phyloP scores from a whole-genome alignment of 37 sponge, comb jelly and placozoan genomes.

The Beroe ovata region DNA sequence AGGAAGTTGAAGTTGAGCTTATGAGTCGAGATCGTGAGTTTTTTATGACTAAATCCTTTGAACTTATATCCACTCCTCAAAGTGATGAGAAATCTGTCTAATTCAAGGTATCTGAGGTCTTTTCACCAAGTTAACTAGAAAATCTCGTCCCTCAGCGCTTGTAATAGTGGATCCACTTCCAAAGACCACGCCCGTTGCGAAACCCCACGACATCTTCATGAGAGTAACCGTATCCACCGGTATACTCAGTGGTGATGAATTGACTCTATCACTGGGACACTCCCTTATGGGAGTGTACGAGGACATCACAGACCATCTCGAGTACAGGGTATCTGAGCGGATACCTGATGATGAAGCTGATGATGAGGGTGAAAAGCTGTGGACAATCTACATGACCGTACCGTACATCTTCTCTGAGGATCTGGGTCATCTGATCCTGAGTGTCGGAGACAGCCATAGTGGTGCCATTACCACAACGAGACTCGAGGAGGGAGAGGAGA shows the following conservation, averaged over 20 bases:
- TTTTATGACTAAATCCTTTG: too few species aligned
- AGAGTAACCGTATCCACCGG: not conserved
- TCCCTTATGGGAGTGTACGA: not conserved
- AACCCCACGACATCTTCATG: not conserved
- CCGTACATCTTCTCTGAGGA: not conserved
- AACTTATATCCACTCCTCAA: too few species aligned
- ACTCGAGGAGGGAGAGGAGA: not conserved
- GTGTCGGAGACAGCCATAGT: not conserved
- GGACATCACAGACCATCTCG: not conserved
- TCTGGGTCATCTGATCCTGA: not conserved
- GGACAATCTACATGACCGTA: not conserved
- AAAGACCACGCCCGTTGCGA: not conserved
- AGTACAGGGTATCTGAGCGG: not conserved
- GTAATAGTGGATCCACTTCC: conserved; percentile 5
- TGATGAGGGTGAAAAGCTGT: not conserved
- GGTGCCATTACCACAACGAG: not conserved
- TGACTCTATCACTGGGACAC: not conserved
- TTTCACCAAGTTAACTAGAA: too few species aligned
- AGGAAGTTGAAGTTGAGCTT: not conserved
- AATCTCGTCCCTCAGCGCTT: not conserved
- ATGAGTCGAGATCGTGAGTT: too few species aligned
- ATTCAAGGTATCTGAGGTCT: too few species aligned
- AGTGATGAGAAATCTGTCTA: too few species aligned
- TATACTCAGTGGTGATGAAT: not conserved
- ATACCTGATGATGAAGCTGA: not conserved